Base-by-base conservation (phyloP, 2,113 vertebrate species). In the Neodon shergylaensis region DNA sequence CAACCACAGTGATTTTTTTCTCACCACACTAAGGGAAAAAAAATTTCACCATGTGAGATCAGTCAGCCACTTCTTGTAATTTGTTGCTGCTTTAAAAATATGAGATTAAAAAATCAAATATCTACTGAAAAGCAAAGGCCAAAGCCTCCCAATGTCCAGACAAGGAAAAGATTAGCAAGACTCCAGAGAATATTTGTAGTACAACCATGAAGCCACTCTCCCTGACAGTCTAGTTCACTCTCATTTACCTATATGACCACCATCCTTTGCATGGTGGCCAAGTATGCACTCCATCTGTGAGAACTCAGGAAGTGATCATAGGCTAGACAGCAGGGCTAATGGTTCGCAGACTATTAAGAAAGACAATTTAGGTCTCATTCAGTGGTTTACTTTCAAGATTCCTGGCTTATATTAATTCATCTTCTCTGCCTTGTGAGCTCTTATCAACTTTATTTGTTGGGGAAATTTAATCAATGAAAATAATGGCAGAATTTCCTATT, bases 1-100 rank as follows among this genome's bases (percentile, higher is more conserved):
- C 86, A 94, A 92, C 31, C 73, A 88, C 42, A 94, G 79, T 81
- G 95, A 91, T 92, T 90, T 97, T 94, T 19, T 44, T 95, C 88
- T 92, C 78, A 96, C 77, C 77, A n/a, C 42, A 77, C 63, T 78
- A 91, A 77, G 65, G 94, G 90, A 94, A 74, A 94, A 91, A 93
- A 92, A 88, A 88, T 66, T 92, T 94, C 79, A 96, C 74, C 93
- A 39, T 39, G 52, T 90, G 13, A 96, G 70, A 74, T 31, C 94
- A 95, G 90, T 83, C 92, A 93, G 96, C 85, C 33, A 95, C 61
- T 96, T 94, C 68, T 87, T 89, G 11, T 54, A 90, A 92, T 82
- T 68, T 54, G n/a, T 93, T 96, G 97, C 85, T 96, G 42, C 82
- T 97, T 97, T 66, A 95, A 92, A 96, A 97, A 96, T 92, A 90